Percentiles rank a stretch among this genome's conserved stretches.
These are phyloP conservation scores for Daubentonia madagascariensis DNA, from an alignment of 2,113 vertebrate species.

Conservation along the genomic window DNA sequence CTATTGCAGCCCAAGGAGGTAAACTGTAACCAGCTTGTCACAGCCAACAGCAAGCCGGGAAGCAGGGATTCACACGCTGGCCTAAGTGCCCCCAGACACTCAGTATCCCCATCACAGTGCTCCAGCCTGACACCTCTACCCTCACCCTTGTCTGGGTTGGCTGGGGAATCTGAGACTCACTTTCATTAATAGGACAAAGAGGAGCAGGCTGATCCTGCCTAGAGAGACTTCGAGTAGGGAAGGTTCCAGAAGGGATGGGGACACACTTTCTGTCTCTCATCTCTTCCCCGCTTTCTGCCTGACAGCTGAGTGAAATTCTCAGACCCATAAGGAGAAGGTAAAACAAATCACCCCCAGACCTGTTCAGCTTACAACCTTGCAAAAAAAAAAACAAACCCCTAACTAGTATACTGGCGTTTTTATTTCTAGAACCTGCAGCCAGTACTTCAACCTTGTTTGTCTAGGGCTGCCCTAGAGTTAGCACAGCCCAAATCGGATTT, in stretches of 20 bases:
- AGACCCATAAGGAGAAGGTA: rapidly evolving
- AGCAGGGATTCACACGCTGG: background rate
- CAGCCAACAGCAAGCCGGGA: background rate
- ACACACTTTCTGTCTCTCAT: background rate
- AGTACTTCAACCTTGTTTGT: background rate
- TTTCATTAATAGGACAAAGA: background rate
- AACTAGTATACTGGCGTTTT: background rate
- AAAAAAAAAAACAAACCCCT: background rate
- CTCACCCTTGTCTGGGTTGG: background rate
- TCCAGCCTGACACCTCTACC: background rate
- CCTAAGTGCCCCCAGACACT: rapidly evolving
- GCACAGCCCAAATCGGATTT: background rate
- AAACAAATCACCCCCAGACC: background rate
- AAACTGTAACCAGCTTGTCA: background rate
- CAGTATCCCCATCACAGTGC: rapidly evolving
- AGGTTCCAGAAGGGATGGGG: background rate
- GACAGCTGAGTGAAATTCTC: background rate
- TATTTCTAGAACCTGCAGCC: background rate
- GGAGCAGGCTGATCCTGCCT: background rate
- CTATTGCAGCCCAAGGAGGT: background rate
- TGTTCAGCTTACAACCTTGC: background rate
- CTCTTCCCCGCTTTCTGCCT: background rate
- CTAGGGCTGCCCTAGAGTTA: background rate
- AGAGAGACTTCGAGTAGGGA: background rate
- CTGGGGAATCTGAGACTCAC: background rate